These are phyloP conservation scores for Leptinotarsa texana DNA, from an alignment of 1,140 invertebrate genomes.

Conservation along the genomic window DNA sequence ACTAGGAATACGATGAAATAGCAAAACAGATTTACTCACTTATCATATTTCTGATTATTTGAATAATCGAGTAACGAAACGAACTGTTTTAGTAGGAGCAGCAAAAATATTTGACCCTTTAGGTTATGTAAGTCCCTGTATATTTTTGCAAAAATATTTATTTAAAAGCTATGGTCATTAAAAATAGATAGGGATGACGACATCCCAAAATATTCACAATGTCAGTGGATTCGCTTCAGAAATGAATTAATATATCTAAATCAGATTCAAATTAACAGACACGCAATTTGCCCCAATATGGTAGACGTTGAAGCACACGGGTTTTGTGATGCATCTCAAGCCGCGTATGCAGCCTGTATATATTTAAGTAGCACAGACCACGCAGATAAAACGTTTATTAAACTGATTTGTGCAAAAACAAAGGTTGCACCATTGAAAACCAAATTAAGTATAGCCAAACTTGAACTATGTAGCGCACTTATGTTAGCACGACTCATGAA, in stretches of 20 bases:
- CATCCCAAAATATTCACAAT: background rate
- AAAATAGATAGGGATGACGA: slow-evolving; percentile 1
- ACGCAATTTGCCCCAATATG: background rate
- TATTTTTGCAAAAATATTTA: background rate
- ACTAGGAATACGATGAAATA: background rate
- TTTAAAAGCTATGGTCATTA: background rate
- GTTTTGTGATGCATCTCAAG: slow-evolving; percentile 7
- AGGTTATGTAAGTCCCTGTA: background rate
- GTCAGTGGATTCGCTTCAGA: background rate
- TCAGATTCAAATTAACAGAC: background rate
- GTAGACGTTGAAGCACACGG: background rate
- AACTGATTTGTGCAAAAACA: background rate
- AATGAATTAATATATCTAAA: background rate
- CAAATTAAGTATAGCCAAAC: background rate
- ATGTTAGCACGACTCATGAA: background rate
- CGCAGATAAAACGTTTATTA: background rate
- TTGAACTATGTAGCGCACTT: background rate
- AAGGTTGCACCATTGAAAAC: background rate
- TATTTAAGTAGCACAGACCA: background rate
- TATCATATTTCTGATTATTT: background rate
- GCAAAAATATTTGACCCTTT: background rate
- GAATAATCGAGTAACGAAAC: background rate
- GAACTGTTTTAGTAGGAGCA: background rate
- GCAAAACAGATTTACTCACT: background rate
- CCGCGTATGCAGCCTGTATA: background rate